phyloP scores from a whole-genome alignment of 1,140 invertebrate genomes.

The Rhynchophorus ferrugineus region DNA sequence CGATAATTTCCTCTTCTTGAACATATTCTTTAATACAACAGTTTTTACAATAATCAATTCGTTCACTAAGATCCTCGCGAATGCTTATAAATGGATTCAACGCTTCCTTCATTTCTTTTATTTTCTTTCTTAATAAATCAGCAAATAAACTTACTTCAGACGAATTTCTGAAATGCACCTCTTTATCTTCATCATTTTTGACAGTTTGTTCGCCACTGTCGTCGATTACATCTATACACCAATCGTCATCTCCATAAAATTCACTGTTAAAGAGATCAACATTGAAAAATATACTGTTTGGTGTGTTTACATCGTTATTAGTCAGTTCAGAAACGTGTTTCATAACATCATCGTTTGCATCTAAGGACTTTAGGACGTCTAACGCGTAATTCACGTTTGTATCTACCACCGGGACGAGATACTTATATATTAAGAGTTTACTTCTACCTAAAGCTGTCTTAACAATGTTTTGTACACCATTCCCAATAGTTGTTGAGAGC shows the following conservation, averaged over 20 bases:
- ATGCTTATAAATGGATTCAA: conserved; percentile 2
- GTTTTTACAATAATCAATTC: conserved; percentile 9
- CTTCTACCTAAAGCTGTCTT: conserved; percentile 17
- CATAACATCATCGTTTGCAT: conserved; percentile 13
- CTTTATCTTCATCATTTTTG: neutral
- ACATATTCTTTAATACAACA: conserved; percentile 8
- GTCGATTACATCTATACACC: no score
- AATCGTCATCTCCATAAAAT: conserved; percentile 22
- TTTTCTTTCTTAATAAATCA: no score
- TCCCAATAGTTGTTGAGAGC: conserved; percentile 26
- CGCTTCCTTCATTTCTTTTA: conserved; percentile 8
- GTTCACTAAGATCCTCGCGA: neutral
- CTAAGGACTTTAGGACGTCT: conserved; percentile 18
- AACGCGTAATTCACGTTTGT: conserved; percentile 15
- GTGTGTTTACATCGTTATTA: conserved; percentile 26
- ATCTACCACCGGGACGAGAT: conserved; percentile 24
- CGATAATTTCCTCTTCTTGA: neutral
- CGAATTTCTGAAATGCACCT: no score
- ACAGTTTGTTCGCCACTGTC: neutral
- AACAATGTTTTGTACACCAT: conserved; percentile 25
- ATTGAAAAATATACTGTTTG: conserved; percentile 32
- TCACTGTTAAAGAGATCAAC: conserved; percentile 22
- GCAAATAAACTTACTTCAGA: no score
- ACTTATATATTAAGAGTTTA: conserved; percentile 27
- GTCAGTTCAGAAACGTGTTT: conserved; percentile 21